Evolutionary conservation across 2,797 vertebrate genomes (phyloP), one percentile per base, ranked within the genome.

Genomic region (Spheniscus humboldti): DNA sequence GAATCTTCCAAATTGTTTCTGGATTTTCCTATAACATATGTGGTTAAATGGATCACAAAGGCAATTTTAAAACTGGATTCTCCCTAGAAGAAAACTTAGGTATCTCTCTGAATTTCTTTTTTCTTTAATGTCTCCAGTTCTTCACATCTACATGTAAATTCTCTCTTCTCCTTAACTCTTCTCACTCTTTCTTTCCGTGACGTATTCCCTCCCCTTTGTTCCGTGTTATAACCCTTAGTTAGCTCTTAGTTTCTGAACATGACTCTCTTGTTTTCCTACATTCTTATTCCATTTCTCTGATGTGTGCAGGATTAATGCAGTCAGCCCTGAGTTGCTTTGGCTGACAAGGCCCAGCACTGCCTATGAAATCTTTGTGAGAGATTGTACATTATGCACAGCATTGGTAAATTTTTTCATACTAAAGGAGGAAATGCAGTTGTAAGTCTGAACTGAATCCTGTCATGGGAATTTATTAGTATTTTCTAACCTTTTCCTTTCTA

Each of bases 271-370:
- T 39, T 39, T 39, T 39, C 37, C 37, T 39, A 39, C 37, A 39
- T 39, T 39, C 37, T 39, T 39, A 39, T 39, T 39, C 37, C 37
- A 10, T 52, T 45, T 37, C 33, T 48, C 28, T 47, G 28, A 67
- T 62, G 9, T 31, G 15, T 77, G 10, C 23, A 80, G 31, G 23
- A 62, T 30, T 62, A 71, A 73, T 47, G 30, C 14, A 43, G 37
- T 45, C 47, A 56, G 7, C 35, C 31, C 31, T 75, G 57, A 53
- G 47, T 14, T 50, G 20, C 48, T 76, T 30, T 39, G 33, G 11
- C 7, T 45, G 31, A 13, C 19, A 25, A 0, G 0, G 33, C 7
- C 27, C 9, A 47, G 5, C 33, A 66, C 41, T 11, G 13, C 16
- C n/a, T 35, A 35, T 35, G 35, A 35, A 35, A 35, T 35, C 35